These are phyloP conservation scores for Sisor rabdophorus DNA, from an alignment of 2,113 vertebrate genomes.

Conservation along the genomic window DNA sequence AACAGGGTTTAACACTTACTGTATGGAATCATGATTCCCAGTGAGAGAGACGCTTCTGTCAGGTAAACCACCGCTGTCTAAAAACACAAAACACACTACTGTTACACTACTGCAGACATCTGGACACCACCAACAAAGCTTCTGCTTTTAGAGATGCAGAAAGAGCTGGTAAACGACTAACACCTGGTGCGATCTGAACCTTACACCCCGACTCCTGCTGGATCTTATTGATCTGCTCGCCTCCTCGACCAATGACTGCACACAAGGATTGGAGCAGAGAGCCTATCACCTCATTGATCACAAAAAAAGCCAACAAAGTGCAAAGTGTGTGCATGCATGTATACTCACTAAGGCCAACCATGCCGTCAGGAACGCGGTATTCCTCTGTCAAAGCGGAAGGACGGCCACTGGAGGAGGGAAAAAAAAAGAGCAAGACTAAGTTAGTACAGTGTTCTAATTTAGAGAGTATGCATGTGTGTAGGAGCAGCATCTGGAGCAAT, in stretches of 20 bases:
- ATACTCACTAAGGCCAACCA: constrained; percentile 93
- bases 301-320: background rate
- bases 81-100: constrained; percentile 25
- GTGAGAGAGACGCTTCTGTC: constrained; percentile 85
- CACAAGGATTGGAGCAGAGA: constrained; percentile 18
- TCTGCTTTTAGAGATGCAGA: background rate
- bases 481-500: no score
- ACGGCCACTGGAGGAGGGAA: constrained; percentile 52
- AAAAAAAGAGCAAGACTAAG: background rate
- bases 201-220: constrained; percentile 94
- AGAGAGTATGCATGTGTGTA: background rate
- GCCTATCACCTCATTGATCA: background rate
- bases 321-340: background rate
- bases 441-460: background rate
- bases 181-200: constrained; percentile 91
- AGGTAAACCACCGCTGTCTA: constrained; percentile 83
- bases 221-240: constrained; percentile 94
- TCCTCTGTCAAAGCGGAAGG: constrained; percentile 82
- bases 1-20: constrained; percentile 70
- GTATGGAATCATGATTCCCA: constrained; percentile 78
- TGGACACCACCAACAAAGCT: background rate
- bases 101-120: background rate
- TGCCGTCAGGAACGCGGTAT: constrained; percentile 84
- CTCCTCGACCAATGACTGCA: constrained; percentile 87
- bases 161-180: background rate